Evolutionary conservation across 2,113 vertebrate genomes (phyloP).

Genomic region (Aix galericulata): DNA sequence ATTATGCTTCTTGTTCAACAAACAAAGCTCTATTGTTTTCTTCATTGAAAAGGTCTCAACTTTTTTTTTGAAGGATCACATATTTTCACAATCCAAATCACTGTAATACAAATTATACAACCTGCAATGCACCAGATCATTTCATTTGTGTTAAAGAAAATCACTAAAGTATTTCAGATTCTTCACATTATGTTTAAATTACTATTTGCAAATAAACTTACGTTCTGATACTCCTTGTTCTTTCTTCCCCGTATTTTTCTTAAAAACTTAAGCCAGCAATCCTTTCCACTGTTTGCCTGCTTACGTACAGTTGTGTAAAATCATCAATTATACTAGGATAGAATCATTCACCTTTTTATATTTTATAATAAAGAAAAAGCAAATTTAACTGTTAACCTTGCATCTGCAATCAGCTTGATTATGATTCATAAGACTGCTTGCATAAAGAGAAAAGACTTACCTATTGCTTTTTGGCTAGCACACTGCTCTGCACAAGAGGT

Average conservation of each 20-base stretch:
- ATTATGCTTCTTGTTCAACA: constrained; percentile 16
- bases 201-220: not conserved
- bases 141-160: not conserved
- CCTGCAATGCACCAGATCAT: not conserved
- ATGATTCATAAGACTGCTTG: not conserved
- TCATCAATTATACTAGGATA: not conserved
- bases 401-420: not conserved
- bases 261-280: not conserved
- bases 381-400: constrained; percentile 5
- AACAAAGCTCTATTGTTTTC: not conserved
- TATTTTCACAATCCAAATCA: not conserved
- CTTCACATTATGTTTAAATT: not conserved
- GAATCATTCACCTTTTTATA: constrained; percentile 9
- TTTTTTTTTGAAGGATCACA: constrained; percentile 4
- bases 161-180: not conserved
- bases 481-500: not conserved
- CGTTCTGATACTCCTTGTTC: not conserved
- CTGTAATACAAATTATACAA: not conserved
- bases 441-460: constrained; percentile 18
- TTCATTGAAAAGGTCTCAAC: constrained; percentile 2
- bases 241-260: constrained; percentile 1
- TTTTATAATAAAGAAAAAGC: not conserved
- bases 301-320: not conserved
- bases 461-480: constrained; percentile 6
- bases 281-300: not conserved